Percentiles rank a stretch among this genome's conserved stretches.
These are phyloP conservation scores for Drosophila biarmipes DNA, from an alignment of 1,140 invertebrate species.

Conservation along the genomic window DNA sequence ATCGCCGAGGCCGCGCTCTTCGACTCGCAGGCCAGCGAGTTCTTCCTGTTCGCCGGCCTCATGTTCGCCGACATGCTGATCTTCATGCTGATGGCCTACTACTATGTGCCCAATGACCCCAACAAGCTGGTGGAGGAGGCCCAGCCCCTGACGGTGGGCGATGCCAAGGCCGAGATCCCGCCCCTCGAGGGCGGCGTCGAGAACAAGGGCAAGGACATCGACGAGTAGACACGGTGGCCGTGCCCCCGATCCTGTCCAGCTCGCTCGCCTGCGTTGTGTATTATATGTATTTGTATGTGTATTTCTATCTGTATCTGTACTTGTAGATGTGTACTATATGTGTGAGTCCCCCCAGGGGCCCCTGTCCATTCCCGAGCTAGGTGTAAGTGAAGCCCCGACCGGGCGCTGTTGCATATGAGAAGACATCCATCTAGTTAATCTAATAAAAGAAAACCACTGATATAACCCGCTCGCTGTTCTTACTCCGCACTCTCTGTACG, in stretches of 20 bases:
- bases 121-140: slow-evolving; percentile 46
- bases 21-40: slow-evolving; percentile 88
- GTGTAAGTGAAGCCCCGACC: slow-evolving; percentile 29
- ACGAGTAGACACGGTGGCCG: slow-evolving; percentile 16
- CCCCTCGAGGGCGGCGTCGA: slow-evolving; percentile 56
- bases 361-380: slow-evolving; percentile 56
- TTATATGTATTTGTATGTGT: slow-evolving; percentile 48
- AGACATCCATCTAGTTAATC: slow-evolving; percentile 52
- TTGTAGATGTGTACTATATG: slow-evolving; percentile 34
- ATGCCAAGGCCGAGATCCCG: slow-evolving; percentile 25
- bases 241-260: neutral
- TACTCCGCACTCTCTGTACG: neutral
- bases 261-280: slow-evolving; percentile 51
- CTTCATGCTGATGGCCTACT: slow-evolving; percentile 91
- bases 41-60: slow-evolving; percentile 94
- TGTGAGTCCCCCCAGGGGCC: slow-evolving; percentile 29
- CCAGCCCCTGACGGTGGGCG: slow-evolving; percentile 48
- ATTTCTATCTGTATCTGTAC: slow-evolving; percentile 15
- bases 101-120: slow-evolving; percentile 86
- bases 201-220: slow-evolving; percentile 60
- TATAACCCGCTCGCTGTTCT: slow-evolving; percentile 1
- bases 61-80: slow-evolving; percentile 93
- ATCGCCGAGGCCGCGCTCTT: slow-evolving; percentile 86
- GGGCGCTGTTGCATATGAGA: slow-evolving; percentile 64
- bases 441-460: slow-evolving; percentile 45